A percentile compares a stretch with the other conserved stretches of the same genome.
phyloP scores from a whole-genome alignment of 2,888 invertebrate genomes.

The Atethmia centrago region DNA sequence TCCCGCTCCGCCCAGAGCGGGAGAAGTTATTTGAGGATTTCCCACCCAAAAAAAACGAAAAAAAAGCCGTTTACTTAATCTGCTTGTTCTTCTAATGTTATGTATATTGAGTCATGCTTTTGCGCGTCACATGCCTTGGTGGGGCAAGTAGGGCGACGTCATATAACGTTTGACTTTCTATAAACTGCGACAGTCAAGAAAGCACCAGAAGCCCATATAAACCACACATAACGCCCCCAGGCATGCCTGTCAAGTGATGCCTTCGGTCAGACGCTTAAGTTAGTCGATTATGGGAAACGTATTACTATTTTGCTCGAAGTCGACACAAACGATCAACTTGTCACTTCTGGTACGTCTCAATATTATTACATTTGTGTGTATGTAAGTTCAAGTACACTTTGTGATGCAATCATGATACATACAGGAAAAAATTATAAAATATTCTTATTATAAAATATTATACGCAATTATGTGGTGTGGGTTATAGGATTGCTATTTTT shows the following conservation, averaged over 20 bases:
- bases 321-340: conserved; percentile 15
- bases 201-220: conserved; percentile 10
- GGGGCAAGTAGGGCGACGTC: not conserved
- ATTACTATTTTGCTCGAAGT: conserved; percentile 14
- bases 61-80: conserved; percentile 1
- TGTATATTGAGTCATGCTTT: conserved; percentile 18
- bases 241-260: not conserved
- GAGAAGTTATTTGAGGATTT: no score
- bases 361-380: conserved; percentile 1
- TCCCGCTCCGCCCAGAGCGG: no score
- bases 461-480: conserved; percentile 18
- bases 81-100: not conserved
- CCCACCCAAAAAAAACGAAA: no score
- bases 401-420: conserved; percentile 15
- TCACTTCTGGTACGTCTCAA: conserved; percentile 25
- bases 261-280: conserved; percentile 23
- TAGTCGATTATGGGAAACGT: conserved; percentile 20
- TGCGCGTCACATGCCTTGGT: conserved; percentile 6
- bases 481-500: conserved; percentile 36
- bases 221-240: conserved; percentile 13
- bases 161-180: conserved; percentile 46
- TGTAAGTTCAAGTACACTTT: conserved; percentile 33
- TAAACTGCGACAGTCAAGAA: conserved; percentile 17
- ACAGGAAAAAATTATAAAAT: conserved; percentile 34
- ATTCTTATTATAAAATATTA: conserved; percentile 24